Conservation (phyloP, 2,888 invertebrate species). For the Prionchulus punctatus region DNA sequence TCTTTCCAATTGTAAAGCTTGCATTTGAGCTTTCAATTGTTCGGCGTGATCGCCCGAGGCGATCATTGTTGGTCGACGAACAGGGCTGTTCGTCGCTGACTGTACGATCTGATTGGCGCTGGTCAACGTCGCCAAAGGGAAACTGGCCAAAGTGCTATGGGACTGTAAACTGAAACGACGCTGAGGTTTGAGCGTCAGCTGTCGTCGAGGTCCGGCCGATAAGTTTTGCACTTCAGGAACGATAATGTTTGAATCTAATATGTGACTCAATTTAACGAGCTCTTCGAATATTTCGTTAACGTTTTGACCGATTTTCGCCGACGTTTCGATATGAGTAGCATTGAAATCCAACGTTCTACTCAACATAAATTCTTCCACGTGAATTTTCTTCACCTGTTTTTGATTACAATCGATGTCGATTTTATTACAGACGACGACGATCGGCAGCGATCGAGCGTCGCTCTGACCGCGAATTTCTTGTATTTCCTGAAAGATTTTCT, state of each 20-base stretch:
- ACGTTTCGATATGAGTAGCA: background rate
- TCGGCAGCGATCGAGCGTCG: conserved; percentile 55
- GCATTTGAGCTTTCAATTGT: too few relatives aligned
- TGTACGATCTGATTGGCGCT: too few relatives aligned
- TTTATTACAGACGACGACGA: conserved; percentile 84
- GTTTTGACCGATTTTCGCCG: conserved; percentile 4
- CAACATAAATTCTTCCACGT: conserved; percentile 1
- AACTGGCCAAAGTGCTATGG: background rate
- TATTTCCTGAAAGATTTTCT: background rate
- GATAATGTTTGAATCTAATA: background rate
- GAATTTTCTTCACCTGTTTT: too few relatives aligned
- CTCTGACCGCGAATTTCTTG: background rate
- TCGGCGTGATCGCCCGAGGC: too few relatives aligned
- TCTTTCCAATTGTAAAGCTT: too few relatives aligned
- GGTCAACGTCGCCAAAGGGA: background rate
- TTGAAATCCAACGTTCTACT: conserved; percentile 1
- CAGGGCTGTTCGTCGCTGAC: too few relatives aligned
- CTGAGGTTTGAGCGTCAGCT: background rate
- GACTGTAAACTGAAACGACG: conserved; percentile 2
- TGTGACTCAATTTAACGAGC: background rate
- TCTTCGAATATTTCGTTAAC: conserved; percentile 4
- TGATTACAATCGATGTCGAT: conserved; percentile 48
- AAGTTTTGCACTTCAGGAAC: too few relatives aligned
- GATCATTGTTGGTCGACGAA: too few relatives aligned
- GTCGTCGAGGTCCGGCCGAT: too few relatives aligned